Evolutionary conservation across 2,797 vertebrate species (phyloP), one percentile per base, ranked within the genome.

Genomic region (Craterocephalus amniculus): DNA sequence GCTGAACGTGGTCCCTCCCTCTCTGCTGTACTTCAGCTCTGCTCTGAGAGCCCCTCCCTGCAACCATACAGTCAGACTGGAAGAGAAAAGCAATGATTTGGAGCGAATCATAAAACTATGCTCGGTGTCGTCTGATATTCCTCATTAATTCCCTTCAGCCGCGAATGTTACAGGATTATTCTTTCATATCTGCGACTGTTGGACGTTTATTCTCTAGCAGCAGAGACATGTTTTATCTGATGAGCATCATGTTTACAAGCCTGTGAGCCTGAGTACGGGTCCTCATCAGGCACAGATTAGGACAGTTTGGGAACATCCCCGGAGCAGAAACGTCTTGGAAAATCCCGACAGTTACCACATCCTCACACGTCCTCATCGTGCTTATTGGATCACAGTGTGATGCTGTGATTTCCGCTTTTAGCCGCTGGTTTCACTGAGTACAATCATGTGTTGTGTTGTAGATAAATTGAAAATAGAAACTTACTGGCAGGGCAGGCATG

Each of bases 401-500:
- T 14, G 36, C 36, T 38, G 36, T 16, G 13, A 38, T 38, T 38
- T 38, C 13, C 4, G 36, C 16, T 38, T 38, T 12, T 36, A 36
- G 35, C 35, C 12, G 35, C 14, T 14, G 36, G 13, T 38, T 38
- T 38, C 4, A 38, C 12, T 38, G 36, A 16, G 12, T 45, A 45
- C 43, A 45, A 45, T n/a, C 43, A 20, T 1, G 9, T 38, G 10
- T 27, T n/a, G 5, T 27, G 24, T 35, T 11, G 32, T 14, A 6
- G 38, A 51, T 16, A 4, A 66, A 48, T 5, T 38, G 52, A 32
- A 31, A 26, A 12, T 2, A 45, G 29, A n/a, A 38, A 96, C 97
- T 97, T 90, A 99, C 98, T 10, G 97, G 98, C 67, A 99, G 94
- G 13, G 96, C 93, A 27, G 98, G 97, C 87, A 98, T 95, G 87